Base-by-base conservation (phyloP, 2,113 vertebrate species). In the Hippoglossus stenolepis region DNA sequence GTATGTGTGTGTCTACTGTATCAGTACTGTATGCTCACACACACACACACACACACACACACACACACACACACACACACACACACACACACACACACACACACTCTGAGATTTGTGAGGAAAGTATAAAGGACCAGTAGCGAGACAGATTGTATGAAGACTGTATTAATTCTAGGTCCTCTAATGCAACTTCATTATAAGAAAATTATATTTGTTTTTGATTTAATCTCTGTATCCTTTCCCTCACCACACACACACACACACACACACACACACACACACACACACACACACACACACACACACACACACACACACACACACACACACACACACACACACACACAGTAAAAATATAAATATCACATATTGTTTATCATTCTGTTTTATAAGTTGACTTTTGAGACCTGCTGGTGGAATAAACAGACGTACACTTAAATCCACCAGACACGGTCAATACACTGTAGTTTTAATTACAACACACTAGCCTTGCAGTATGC, bases 81-180 rank as follows among this genome's bases (percentile, higher is more conserved):
- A 28, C 28, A 5, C 28, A 57, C 23, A 35, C 31, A 82, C 65
- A 61, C 57, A 82, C 64, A 75, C 58, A 82, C 62, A 73, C 70
- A 78, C 0, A 62, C 57, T 70, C 31, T 65, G 51, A 82, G 45
- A 70, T 79, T 63, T 85, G 5, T 58, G 40, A 76, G 62, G 49
- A 57, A 57, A 57, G 21, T 62, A 23, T 35, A 68, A 80, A 59
- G 79, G 85, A 88, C 78, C 87, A 82, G 82, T 82, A 82, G 47
- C 24, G 6, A 67, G 73, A 69, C 67, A 47, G 79, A 76, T 76
- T 61, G 40, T 65, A 49, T 64, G 65, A 73, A 70, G 70, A 86
- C 70, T 61, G 66, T 62, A 11, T 61, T 82, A 82, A 86, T 87
- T 85, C 62, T 72, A 21, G 61, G 67, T 81, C 82, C 63, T 67